phyloP scores from a whole-genome alignment of 2,113 vertebrate genomes.

The Phalacrocorax brasilianus region DNA sequence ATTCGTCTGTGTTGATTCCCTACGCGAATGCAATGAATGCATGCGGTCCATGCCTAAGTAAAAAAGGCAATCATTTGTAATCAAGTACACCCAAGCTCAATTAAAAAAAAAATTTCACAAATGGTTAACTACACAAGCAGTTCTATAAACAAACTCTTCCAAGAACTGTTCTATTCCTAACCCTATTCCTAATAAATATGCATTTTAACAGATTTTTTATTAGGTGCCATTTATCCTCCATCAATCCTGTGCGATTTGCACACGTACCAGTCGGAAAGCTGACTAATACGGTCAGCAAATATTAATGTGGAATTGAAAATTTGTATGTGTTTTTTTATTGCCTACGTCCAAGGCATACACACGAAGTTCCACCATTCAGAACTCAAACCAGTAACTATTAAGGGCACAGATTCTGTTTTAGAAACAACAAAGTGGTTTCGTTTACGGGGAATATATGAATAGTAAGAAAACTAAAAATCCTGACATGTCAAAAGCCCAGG shows the following conservation, averaged over 20 bases:
- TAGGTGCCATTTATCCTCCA: background rate
- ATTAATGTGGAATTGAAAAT: background rate
- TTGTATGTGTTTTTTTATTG: background rate
- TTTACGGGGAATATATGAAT: conserved; percentile 49
- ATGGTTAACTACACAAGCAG: background rate
- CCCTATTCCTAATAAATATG: background rate
- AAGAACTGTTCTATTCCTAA: background rate
- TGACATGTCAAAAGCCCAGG: conserved; percentile 25
- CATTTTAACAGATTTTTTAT: background rate
- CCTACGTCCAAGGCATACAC: background rate
- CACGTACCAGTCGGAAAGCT: background rate
- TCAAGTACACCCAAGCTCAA: background rate
- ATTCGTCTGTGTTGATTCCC: background rate
- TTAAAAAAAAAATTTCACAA: background rate
- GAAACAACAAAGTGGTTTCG: conserved; percentile 22
- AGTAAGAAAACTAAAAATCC: conserved; percentile 45
- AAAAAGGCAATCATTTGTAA: background rate
- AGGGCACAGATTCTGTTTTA: background rate
- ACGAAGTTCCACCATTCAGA: background rate
- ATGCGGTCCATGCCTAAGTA: background rate
- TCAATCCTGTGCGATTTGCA: background rate
- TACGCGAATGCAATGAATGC: background rate
- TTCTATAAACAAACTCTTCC: background rate
- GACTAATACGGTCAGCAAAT: background rate
- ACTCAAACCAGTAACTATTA: conserved; percentile 27